phyloP scores from a whole-genome alignment of 2,797 vertebrate genomes.

The Vespertilio murinus region DNA sequence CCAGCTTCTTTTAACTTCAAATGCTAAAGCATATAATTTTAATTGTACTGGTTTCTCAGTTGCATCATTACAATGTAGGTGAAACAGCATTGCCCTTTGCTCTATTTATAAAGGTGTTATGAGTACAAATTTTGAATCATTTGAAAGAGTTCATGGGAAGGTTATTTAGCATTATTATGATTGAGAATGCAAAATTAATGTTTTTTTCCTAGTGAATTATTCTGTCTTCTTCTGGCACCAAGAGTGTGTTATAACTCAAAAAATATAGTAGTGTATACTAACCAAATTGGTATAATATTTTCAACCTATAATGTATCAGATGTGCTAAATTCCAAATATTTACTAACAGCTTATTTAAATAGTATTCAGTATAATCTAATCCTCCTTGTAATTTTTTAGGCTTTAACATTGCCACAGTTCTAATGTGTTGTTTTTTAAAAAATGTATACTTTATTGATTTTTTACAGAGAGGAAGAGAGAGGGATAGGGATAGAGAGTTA shows the following conservation, averaged over 20 bases:
- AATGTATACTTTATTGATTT: too few relatives aligned
- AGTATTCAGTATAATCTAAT: background rate
- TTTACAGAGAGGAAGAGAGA: too few relatives aligned
- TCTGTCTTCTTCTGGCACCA: background rate
- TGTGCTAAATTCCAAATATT: background rate
- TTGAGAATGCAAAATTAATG: background rate
- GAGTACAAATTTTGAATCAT: background rate
- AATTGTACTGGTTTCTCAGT: background rate
- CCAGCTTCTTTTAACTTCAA: background rate
- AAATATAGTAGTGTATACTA: background rate
- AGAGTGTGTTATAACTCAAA: background rate
- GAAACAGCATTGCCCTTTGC: background rate
- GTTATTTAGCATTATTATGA: background rate
- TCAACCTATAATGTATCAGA: background rate
- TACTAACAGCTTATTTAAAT: background rate
- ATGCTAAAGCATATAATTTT: background rate
- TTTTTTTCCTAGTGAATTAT: background rate
- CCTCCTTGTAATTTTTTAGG: background rate
- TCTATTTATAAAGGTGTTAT: background rate
- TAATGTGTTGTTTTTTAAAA: background rate
- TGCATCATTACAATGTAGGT: background rate
- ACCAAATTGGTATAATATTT: background rate
- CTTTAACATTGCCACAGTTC: background rate
- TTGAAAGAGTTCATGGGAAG: background rate
- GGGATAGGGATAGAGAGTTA: too few relatives aligned